Evolutionary conservation across 2,113 vertebrate genomes (phyloP).

Genomic region (Marcusenius ussheri): DNA sequence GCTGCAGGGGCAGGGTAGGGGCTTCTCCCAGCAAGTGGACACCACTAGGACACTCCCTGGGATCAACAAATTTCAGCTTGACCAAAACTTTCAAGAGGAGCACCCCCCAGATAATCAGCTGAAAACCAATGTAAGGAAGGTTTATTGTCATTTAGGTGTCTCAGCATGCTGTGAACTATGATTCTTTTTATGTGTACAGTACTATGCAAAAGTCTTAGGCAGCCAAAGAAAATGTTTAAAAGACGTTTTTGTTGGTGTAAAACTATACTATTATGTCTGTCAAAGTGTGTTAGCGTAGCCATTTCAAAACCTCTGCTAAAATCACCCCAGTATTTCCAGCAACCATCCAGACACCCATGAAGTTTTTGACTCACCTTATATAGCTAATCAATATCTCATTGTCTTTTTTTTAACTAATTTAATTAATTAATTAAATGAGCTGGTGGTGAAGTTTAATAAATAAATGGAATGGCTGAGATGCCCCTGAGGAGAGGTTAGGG

Average conservation of each 20-base stretch:
- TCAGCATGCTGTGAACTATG: not conserved
- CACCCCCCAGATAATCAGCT: slow-evolving; percentile 25
- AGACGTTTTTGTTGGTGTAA: not conserved
- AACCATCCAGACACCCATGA: not conserved
- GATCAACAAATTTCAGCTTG: slow-evolving; percentile 47
- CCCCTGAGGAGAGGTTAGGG: not conserved
- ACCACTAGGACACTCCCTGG: slow-evolving; percentile 17
- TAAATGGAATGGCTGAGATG: not conserved
- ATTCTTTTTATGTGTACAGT: not conserved
- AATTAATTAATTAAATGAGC: not conserved
- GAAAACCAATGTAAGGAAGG: slow-evolving; percentile 37
- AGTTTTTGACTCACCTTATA: not conserved
- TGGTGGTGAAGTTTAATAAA: not conserved
- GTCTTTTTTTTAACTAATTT: not conserved
- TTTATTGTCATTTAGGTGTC: not conserved
- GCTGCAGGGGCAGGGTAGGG: slow-evolving; percentile 22
- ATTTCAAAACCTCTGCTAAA: not conserved
- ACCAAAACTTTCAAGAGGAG: slow-evolving; percentile 38
- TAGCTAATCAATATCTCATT: not conserved
- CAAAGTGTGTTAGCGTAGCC: not conserved
- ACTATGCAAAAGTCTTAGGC: not conserved
- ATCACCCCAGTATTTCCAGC: not conserved
- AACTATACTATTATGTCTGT: not conserved
- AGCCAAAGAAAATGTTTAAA: not conserved
- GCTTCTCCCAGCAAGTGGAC: not conserved